These are phyloP conservation scores for Auanema sp. DNA, from an alignment of 2,888 invertebrate genomes.

Conservation along the genomic window DNA sequence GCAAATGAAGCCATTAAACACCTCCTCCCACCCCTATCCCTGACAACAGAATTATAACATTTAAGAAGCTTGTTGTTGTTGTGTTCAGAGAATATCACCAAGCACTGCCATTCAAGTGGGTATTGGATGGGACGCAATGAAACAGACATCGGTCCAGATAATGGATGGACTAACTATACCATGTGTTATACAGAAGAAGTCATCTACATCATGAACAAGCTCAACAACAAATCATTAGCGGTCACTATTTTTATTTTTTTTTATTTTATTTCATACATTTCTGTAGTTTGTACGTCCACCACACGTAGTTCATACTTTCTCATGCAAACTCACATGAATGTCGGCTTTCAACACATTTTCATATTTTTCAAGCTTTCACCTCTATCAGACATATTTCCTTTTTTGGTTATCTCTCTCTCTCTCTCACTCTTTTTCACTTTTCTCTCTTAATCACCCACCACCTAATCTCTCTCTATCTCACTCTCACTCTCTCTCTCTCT, in stretches of 20 bases:
- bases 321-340: too few relatives aligned
- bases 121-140: constrained; percentile 54
- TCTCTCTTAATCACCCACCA: constrained; percentile 17
- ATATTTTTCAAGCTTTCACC: not conserved
- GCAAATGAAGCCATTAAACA: not conserved
- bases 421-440: not conserved
- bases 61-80: too few relatives aligned
- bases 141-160: constrained; percentile 36
- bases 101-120: constrained; percentile 58
- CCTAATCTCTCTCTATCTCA: constrained; percentile 3
- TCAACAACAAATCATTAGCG: constrained; percentile 59
- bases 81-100: constrained; percentile 50
- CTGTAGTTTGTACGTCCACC: not conserved
- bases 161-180: constrained; percentile 64
- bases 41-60: too few relatives aligned
- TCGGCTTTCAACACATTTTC: too few relatives aligned
- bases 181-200: constrained; percentile 61
- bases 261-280: constrained; percentile 3
- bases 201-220: constrained; percentile 57
- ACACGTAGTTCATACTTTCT: not conserved
- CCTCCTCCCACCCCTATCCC: too few relatives aligned
- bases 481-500: constrained; percentile 1
- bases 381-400: not conserved
- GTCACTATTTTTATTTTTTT: constrained; percentile 21
- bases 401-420: constrained; percentile 9